Base-by-base conservation (phyloP, 1,140 invertebrate genomes). In the Pachyrhynchus sulphureomaculatus region DNA sequence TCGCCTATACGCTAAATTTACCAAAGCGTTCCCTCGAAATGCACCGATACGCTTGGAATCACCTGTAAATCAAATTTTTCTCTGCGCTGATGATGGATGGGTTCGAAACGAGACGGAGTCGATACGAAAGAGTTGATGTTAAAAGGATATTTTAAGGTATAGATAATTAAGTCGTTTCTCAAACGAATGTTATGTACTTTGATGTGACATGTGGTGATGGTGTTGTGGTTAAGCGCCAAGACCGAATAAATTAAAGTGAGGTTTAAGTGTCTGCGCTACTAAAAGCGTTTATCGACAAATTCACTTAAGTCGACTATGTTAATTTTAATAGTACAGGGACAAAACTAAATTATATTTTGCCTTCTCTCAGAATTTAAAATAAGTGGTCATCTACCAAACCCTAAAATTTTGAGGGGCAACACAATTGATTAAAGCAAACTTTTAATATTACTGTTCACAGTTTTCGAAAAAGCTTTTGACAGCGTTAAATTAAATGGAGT, bases 151-250 rank as follows among this genome's bases (percentile, higher is more conserved):
- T 39, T 41, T 3, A 39, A 45, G 36, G 48, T 52, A 37, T 13
- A 34, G 36, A 45, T 61, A 61, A 61, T 61, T 61, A 53, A 61
- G 58, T 37, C 24, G 41, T 61, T 47, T 36, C 37, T 61, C 58
- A 58, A n/a, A 18, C 2, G 36, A 17, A 17, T 21, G 45, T n/a
- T 21, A 4, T 32, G 17, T 17, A 5, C 13, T 48, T 48, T 33
- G 42, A 24, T 20, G 4, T 21, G 17, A 45, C 37, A 17, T 44
- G 41, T 18, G n/a, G 13, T 17, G 13, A 18, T 18, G 23, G 15
- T 23, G 3, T 33, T 26, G 24, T 29, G 18, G 23, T 15, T 49
- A 15, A 8, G 20, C 15, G 20, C 20, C 37, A 13, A 9, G 15
- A 41, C 9, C 17, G 37, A 20, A 20, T 41, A 20, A 20, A 17